A percentile compares a stretch with the other conserved stretches of the same genome.
These are phyloP conservation scores for Antechinus stuartii DNA, from an alignment of 2,113 vertebrate genomes.

Conservation along the genomic window DNA sequence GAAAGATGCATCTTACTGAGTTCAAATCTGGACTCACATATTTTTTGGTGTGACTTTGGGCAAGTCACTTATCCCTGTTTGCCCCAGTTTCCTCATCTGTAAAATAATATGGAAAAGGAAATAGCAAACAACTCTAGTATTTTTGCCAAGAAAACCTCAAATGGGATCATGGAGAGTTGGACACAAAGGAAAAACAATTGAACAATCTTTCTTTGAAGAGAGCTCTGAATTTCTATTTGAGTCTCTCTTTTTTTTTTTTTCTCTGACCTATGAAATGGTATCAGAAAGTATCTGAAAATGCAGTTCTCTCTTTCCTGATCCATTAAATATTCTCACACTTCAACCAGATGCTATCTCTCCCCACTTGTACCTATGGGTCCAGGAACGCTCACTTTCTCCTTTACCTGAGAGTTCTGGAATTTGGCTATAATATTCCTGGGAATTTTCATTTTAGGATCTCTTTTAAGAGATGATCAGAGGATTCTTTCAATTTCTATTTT, in stretches of 20 bases:
- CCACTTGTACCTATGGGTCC: not conserved
- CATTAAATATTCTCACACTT: not conserved
- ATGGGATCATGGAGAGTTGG: not conserved
- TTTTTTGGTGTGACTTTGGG: not conserved
- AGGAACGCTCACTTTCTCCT: not conserved
- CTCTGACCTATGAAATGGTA: not conserved
- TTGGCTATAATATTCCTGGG: too few species aligned
- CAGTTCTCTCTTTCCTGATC: not conserved
- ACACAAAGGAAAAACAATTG: too few species aligned
- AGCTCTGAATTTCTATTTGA: too few species aligned
- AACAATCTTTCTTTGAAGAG: too few species aligned
- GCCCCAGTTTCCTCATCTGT: too few species aligned
- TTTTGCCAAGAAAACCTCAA: too few species aligned
- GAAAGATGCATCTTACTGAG: not conserved
- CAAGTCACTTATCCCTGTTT: not conserved
- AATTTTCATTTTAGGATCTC: too few species aligned
- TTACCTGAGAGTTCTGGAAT: too few species aligned
- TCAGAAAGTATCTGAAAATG: not conserved
- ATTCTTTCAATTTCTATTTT: too few species aligned
- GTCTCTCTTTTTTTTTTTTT: not conserved
- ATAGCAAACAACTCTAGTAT: too few species aligned
- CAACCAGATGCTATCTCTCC: not conserved
- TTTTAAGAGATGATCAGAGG: too few species aligned
- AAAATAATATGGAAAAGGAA: too few species aligned
- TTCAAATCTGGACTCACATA: not conserved